phyloP scores from a whole-genome alignment of 2,113 vertebrate species.

The Sturnira hondurensis region DNA sequence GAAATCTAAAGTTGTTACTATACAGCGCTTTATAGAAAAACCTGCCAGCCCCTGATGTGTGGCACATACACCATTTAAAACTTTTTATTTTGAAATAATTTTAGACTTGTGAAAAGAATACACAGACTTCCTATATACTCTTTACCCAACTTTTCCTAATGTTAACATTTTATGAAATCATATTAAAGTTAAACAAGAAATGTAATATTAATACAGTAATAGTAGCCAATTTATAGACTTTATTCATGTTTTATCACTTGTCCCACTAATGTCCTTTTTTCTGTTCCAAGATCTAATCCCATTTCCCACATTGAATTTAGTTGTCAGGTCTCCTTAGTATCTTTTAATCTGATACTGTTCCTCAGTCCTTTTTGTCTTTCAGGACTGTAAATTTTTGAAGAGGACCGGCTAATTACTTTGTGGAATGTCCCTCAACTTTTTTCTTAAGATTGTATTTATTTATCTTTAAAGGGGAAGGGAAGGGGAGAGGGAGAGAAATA shows the following conservation, averaged over 20 bases:
- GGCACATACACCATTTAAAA: not conserved
- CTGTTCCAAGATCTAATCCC: not conserved
- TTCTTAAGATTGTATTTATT: too few relatives aligned
- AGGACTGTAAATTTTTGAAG: not conserved
- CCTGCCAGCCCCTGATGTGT: not conserved
- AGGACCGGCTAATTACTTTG: not conserved
- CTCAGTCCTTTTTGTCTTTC: not conserved
- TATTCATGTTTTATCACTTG: not conserved
- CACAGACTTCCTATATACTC: not conserved
- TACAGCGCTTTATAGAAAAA: not conserved
- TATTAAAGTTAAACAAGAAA: constrained; percentile 19
- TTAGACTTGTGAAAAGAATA: not conserved
- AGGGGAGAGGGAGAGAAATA: too few relatives aligned
- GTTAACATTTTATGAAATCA: not conserved
- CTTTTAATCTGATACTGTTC: not conserved
- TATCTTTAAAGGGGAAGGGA: too few relatives aligned
- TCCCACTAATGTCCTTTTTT: not conserved
- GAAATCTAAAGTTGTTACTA: not conserved
- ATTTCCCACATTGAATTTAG: not conserved
- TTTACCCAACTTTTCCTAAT: not conserved
- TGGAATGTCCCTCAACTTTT: not conserved
- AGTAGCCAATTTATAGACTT: not conserved
- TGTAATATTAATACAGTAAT: not conserved
- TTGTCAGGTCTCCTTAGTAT: not conserved
- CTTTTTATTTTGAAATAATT: constrained; percentile 34